Base-by-base conservation (phyloP, 2,113 vertebrate genomes). In the Aplodontia rufa region DNA sequence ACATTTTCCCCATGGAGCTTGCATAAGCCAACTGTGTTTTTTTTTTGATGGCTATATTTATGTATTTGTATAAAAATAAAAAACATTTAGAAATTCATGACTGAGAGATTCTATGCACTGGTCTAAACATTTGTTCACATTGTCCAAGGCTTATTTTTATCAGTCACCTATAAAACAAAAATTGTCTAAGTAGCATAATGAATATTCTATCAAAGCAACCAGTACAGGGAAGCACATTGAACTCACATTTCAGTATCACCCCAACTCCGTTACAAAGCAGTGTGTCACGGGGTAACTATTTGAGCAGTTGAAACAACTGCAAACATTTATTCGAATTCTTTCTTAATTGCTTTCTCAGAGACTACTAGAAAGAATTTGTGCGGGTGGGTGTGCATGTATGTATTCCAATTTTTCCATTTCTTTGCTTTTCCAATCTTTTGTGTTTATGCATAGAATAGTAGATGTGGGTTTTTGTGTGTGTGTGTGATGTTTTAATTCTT, bases 391-490 rank as follows among this genome's bases (percentile, higher is more conserved):
- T 30, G 8, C 6, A 9, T 5, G 3, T 20, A 19, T 35, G 11
- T 14, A 42, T 40, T 81, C 17, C 26, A 76, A 7, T 51, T 66
- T 75, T 69, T 55, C 81, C 53, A 71, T 96, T 80, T 90, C 94
- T 96, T 64, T 94, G 26, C 12, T 94, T 98, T 80, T 93, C 26
- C 58, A 91, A 6, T 22, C 37, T 83, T 96, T 97, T 62, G 1
- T 97, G 80, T 96, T 97, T 97, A 53, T 97, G 78, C 90, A 78
- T 28, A 88, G 92, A 95, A 82, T 20, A 72, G 22, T 37, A 84
- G 58, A 78, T 45, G 42, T 14, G 32, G n/a, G n/a, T 35, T 66
- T 81, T 47, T 37, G n/a, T n/a, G n/a, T n/a, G n/a, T n/a, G n/a
- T n/a, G n/a, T 87, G 86, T 51, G 60, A 85, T 19, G 28, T 35